phyloP scores from a whole-genome alignment of 2,797 vertebrate genomes.

The Lates japonicus region DNA sequence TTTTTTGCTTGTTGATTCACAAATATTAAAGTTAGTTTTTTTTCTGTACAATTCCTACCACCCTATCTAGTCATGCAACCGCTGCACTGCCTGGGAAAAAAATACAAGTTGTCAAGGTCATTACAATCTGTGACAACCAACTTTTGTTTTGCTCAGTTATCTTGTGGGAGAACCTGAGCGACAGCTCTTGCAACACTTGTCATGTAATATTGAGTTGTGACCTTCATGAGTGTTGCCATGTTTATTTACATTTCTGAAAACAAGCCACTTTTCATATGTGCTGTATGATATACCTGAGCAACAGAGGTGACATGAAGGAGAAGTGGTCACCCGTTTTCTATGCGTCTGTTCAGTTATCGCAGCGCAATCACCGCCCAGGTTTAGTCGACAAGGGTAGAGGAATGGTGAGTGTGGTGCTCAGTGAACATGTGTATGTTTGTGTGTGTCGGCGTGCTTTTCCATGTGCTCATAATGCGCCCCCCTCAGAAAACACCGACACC shows the following conservation, averaged over 20 bases:
- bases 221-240: conserved; percentile 86
- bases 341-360: no score
- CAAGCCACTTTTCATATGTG: conserved; percentile 87
- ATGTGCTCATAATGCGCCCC: conserved; percentile 1
- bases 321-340: conserved; percentile 74
- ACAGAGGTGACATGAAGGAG: conserved; percentile 83
- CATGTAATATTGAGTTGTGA: conserved; percentile 86
- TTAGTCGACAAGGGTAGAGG: no score
- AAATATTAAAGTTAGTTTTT: conserved; percentile 61
- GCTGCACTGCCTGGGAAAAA: conserved; percentile 56
- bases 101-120: conserved; percentile 83
- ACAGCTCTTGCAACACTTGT: conserved; percentile 79
- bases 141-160: conserved; percentile 86
- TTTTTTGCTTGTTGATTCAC: conserved; percentile 68
- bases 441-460: no score
- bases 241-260: conserved; percentile 88
- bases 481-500: conserved; percentile 77
- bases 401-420: no score
- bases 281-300: conserved; percentile 81
- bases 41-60: conserved; percentile 54
- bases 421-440: no score
- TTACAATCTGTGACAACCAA: conserved; percentile 84
- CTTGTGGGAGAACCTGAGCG: conserved; percentile 81
- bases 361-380: conserved; percentile 81
- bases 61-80: conserved; percentile 55